phyloP scores from a whole-genome alignment of 1,140 invertebrate species.

The Holcopasites calliopsidis region DNA sequence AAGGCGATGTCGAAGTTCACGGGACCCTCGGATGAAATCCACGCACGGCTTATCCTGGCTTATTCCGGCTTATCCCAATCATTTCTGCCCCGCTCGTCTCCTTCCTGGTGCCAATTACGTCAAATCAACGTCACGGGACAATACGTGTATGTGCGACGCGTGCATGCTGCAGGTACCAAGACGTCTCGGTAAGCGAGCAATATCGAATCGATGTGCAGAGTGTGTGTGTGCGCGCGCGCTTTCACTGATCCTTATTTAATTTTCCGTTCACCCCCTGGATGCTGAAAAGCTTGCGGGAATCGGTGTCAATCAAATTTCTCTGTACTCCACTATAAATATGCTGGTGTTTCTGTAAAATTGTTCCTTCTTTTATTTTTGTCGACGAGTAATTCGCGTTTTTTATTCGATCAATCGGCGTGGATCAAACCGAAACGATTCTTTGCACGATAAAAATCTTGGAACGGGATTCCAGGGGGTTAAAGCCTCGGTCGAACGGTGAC shows the following conservation, averaged over 20 bases:
- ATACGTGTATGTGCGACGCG: conserved; percentile 55
- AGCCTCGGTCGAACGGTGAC: neutral
- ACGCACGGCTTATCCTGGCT: conserved; percentile 76
- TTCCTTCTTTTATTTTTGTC: neutral
- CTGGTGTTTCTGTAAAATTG: too few species aligned
- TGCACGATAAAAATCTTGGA: conserved; percentile 6
- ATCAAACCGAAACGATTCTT: neutral
- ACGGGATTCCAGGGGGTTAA: neutral
- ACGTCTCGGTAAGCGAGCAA: conserved; percentile 13
- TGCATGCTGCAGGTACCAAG: conserved; percentile 43
- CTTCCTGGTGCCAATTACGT: conserved; percentile 79
- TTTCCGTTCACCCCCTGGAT: conserved; percentile 2
- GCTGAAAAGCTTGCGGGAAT: neutral
- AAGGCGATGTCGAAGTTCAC: conserved; percentile 23
- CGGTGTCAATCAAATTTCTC: too few species aligned
- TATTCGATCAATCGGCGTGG: too few species aligned
- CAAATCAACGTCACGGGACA: conserved; percentile 78
- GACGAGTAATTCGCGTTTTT: too few species aligned
- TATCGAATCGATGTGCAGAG: conserved; percentile 31
- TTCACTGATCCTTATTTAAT: conserved; percentile 52
- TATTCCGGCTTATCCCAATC: conserved; percentile 80
- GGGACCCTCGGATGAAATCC: conserved; percentile 62
- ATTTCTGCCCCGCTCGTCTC: conserved; percentile 74
- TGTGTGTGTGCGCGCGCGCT: conserved; percentile 18
- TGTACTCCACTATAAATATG: too few species aligned